Evolutionary conservation across 2,888 invertebrate species (phyloP), one percentile per base, ranked within the genome.

Genomic region (Nowickia ferox): DNA sequence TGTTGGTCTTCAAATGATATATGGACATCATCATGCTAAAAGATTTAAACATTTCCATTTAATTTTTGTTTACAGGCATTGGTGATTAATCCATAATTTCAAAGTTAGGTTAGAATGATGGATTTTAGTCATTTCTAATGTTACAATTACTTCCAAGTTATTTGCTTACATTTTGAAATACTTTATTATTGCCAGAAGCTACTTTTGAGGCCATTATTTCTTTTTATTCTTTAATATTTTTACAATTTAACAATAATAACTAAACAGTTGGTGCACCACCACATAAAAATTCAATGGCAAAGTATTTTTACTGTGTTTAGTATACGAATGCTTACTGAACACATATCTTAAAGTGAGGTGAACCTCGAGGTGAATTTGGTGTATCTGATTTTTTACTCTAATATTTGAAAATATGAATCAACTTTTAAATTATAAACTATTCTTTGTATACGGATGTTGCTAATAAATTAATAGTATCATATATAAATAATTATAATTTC

Each of bases 1-100:
- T 97, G 97, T 93, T 99, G 99, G 93, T 99, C 99, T 92, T 98
- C 98, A 91, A 95, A 97, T 0, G 98, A 97, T 89, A 99, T 98
- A 92, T 98, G 97, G 84, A 98, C 97, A 94, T 98, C 98, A 90
- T 88, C 87, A 71, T 87, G 81, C 81, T 85, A 65, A 55, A 71
- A 55, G n/a, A n/a, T 59, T 51, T 22, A 42, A 40, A 57, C 8
- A 48, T 46, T 9, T 17, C 13, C 10, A 65, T 8, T 30, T 46
- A 19, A 17, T 55, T 79, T 51, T 61, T 77, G 46, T 65, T 80
- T 77, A 63, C 65, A 76, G 42, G 44, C 38, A 55, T 22, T 15
- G 15, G 5, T 74, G 77, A 75, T 68, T 74, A 76, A 75, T 68
- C 22, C 19, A 57, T 51, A 19, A 19, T 6, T 13, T n/a, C 57